Base-by-base conservation (phyloP, 2,888 invertebrate species). In the Lacanobia oleracea region DNA sequence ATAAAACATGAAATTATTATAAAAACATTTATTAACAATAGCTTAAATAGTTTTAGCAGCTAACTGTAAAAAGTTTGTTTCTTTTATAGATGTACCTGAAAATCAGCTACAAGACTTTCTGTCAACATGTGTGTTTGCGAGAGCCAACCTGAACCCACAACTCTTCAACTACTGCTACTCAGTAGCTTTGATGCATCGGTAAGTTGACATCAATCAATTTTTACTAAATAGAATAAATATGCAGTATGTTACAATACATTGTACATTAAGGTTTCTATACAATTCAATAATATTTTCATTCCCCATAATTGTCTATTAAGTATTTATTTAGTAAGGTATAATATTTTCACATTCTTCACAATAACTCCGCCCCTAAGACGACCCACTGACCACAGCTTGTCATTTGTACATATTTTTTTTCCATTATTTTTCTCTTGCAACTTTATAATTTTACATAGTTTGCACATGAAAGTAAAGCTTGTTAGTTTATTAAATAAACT, bases 161-260 rank as follows among this genome's bases (percentile, higher is more conserved):
- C 92, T 98, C 81, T 98, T 98, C 93, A 97, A 98, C 91, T 98
- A 98, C 90, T 97, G 97, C 57, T 96, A 97, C 54, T 97, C 98
- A 0, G 98, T 98, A 10, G 97, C 98, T 0, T 92, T 98, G 27
- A 96, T 98, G 86, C 98, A 98, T 94, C 97, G 98, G 96, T 95
- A 85, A 86, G 82, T 68, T 21, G 7, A 53, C n/a, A 45, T n/a
- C 1, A 27, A 8, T 21, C 23, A 59, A 21, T 37, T 65, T 1
- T 59, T 40, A 54, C 21, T 56, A 21, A 37, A 57, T 51, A 40
- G n/a, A 51, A 54, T 61, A 72, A 56, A 33, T 18, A 48, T 18
- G 18, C 48, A 48, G 18, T 18, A 18, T 48, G n/a, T n/a, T n/a
- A 18, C 18, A 48, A 48, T 48, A 18, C 18, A 48, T 48, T 48